Evolutionary conservation across 2,888 invertebrate species (phyloP).

Genomic region (Sesia bembeciformis): DNA sequence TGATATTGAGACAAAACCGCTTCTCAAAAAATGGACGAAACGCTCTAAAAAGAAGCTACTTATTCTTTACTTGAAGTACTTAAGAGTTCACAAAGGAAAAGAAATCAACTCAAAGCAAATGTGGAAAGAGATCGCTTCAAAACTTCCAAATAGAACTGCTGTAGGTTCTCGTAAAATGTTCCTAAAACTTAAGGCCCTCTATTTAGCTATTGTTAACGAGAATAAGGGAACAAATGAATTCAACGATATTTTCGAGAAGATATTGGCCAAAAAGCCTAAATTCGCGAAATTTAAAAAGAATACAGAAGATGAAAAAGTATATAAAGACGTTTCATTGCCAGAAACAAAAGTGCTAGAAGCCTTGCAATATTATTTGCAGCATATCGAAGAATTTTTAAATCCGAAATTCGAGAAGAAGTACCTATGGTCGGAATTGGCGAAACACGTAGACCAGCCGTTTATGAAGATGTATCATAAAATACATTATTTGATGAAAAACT

Average conservation of each 20-base stretch:
- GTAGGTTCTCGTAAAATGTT: slow-evolving; percentile 45
- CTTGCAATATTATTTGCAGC: slow-evolving; percentile 44
- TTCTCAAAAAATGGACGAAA: slow-evolving; percentile 40
- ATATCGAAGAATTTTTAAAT: slow-evolving; percentile 51
- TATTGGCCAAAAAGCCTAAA: slow-evolving; percentile 37
- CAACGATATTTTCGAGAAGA: slow-evolving; percentile 30
- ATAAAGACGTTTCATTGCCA: slow-evolving; percentile 35
- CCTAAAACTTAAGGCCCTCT: slow-evolving; percentile 34
- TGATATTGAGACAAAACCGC: slow-evolving; percentile 8
- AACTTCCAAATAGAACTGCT: slow-evolving; percentile 34
- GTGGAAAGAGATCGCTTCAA: slow-evolving; percentile 46
- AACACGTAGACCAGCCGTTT: slow-evolving; percentile 33
- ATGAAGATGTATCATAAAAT: slow-evolving; percentile 50
- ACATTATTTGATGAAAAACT: slow-evolving; percentile 48
- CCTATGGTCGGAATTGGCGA: slow-evolving; percentile 50
- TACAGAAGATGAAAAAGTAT: slow-evolving; percentile 26
- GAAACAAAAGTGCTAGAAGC: slow-evolving; percentile 39
- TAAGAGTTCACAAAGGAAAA: slow-evolving; percentile 33
- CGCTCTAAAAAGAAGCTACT: slow-evolving; percentile 39
- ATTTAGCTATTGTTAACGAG: slow-evolving; percentile 15
- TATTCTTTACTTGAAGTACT: slow-evolving; percentile 42
- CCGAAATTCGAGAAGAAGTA: slow-evolving; percentile 54
- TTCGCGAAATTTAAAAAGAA: slow-evolving; percentile 26
- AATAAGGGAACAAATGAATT: slow-evolving; percentile 24
- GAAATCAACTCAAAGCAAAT: slow-evolving; percentile 39